phyloP scores from a whole-genome alignment of 2,888 invertebrate genomes.

The Mongoloraphidia duomilia region DNA sequence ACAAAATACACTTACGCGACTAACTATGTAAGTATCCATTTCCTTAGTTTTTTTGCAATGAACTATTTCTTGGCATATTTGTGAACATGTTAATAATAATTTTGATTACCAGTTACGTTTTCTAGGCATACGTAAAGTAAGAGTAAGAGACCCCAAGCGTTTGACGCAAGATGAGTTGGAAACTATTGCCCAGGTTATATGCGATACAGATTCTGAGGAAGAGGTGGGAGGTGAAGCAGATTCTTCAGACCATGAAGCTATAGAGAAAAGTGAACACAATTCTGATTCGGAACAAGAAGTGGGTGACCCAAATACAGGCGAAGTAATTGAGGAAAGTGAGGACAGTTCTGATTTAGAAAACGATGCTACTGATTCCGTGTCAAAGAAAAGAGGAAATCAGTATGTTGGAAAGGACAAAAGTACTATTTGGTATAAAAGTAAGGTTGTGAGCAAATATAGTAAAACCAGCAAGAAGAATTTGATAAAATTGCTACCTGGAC shows the following conservation, averaged over 20 bases:
- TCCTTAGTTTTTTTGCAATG: not conserved
- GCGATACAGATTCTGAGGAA: constrained; percentile 7
- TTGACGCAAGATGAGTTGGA: not conserved
- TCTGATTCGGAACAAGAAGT: constrained; percentile 9
- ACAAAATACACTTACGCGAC: constrained; percentile 5
- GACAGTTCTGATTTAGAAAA: constrained; percentile 1
- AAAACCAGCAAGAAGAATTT: constrained; percentile 12
- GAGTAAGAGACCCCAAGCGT: not conserved
- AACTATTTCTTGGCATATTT: no score
- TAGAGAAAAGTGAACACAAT: constrained; percentile 11
- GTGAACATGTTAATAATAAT: not conserved
- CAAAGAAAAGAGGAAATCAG: constrained; percentile 1
- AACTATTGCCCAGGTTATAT: constrained; percentile 3
- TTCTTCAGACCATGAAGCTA: constrained; percentile 11
- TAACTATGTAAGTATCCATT: constrained; percentile 3
- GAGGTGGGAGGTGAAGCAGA: constrained; percentile 9
- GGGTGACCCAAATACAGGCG: constrained; percentile 2
- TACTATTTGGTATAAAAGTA: constrained; percentile 11
- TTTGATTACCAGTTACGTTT: not conserved
- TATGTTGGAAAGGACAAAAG: constrained; percentile 12
- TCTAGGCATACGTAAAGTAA: constrained; percentile 7
- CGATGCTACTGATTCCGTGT: constrained; percentile 1
- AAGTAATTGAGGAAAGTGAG: not conserved
- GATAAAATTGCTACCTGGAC: constrained; percentile 11
- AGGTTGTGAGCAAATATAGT: constrained; percentile 10